phyloP scores from a whole-genome alignment of 2,113 vertebrate species.

The Sylvietta virens region DNA sequence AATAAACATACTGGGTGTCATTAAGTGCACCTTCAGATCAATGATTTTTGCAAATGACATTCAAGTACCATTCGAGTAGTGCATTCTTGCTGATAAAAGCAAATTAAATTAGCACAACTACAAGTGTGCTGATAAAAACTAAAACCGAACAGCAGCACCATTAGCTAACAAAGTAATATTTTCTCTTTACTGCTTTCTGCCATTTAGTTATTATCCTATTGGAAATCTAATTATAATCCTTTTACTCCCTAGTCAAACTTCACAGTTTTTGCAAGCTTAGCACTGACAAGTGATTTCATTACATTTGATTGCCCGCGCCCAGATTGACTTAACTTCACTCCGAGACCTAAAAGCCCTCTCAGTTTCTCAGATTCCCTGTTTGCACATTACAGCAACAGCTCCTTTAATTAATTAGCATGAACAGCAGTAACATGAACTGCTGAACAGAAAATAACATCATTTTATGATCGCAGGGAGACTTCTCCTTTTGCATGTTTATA shows the following conservation, averaged over 20 bases:
- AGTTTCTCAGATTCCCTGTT: slow-evolving; percentile 83
- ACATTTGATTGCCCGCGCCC: slow-evolving; percentile 84
- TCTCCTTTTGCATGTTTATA: slow-evolving; percentile 76
- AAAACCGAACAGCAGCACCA: slow-evolving; percentile 75
- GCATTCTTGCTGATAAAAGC: slow-evolving; percentile 79
- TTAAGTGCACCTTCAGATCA: slow-evolving; percentile 76
- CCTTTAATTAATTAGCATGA: slow-evolving; percentile 89
- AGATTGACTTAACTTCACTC: slow-evolving; percentile 81
- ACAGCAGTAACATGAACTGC: slow-evolving; percentile 85
- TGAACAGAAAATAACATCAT: slow-evolving; percentile 86
- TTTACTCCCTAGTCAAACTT: slow-evolving; percentile 89
- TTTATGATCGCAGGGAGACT: slow-evolving; percentile 80
- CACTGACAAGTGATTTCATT: slow-evolving; percentile 93
- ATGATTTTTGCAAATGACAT: slow-evolving; percentile 79
- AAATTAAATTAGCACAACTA: slow-evolving; percentile 79
- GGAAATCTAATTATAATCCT: slow-evolving; percentile 90
- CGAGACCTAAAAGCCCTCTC: slow-evolving; percentile 81
- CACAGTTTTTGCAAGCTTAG: slow-evolving; percentile 90
- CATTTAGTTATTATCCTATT: slow-evolving; percentile 89
- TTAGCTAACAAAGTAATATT: slow-evolving; percentile 84
- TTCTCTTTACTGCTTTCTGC: slow-evolving; percentile 81
- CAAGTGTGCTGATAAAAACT: slow-evolving; percentile 76
- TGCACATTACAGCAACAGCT: slow-evolving; percentile 82
- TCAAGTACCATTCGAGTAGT: slow-evolving; percentile 67
- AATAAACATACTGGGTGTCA: slow-evolving; percentile 70